Evolutionary conservation across 2,888 invertebrate species (phyloP).

Genomic region (Linnaemya vulpina): DNA sequence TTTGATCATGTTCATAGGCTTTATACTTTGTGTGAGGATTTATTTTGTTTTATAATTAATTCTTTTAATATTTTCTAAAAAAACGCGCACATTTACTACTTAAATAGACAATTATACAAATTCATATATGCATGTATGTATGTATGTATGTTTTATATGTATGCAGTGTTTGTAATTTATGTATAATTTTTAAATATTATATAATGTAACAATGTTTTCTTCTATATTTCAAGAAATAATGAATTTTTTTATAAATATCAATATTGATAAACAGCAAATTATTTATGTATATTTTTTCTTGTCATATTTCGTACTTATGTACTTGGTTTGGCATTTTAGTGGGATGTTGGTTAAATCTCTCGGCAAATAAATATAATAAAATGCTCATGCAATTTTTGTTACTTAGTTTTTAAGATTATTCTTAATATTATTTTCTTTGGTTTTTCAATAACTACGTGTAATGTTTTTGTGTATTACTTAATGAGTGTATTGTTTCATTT

Average conservation of each 20-base stretch:
- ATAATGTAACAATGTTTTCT: constrained; percentile 62
- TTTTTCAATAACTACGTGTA: constrained; percentile 42
- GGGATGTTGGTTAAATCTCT: constrained; percentile 34
- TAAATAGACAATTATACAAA: constrained; percentile 76
- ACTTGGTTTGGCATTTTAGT: constrained; percentile 58
- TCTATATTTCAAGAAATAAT: constrained; percentile 49
- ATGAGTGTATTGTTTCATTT: constrained; percentile 49
- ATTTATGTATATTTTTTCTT: constrained; percentile 21
- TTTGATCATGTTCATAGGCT: constrained; percentile 50
- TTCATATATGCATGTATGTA: constrained; percentile 74
- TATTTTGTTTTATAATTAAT: constrained; percentile 31
- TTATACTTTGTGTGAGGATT: constrained; percentile 23
- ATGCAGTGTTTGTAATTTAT: constrained; percentile 29
- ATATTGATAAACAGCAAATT: constrained; percentile 54
- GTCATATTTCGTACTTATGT: constrained; percentile 35
- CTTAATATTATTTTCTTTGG: constrained; percentile 1
- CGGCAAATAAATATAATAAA: constrained; percentile 31
- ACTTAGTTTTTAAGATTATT: constrained; percentile 1
- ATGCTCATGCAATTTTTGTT: constrained; percentile 17
- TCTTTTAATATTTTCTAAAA: constrained; percentile 52
- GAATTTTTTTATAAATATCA: constrained; percentile 8
- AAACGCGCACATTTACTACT: constrained; percentile 72
- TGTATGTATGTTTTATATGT: constrained; percentile 47
- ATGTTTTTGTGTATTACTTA: constrained; percentile 50
- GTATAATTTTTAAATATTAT: constrained; percentile 37